Percentiles rank a stretch among this genome's conserved stretches.
Conservation (phyloP, 2,888 invertebrate species). For the Catotricha subobsoleta region DNA sequence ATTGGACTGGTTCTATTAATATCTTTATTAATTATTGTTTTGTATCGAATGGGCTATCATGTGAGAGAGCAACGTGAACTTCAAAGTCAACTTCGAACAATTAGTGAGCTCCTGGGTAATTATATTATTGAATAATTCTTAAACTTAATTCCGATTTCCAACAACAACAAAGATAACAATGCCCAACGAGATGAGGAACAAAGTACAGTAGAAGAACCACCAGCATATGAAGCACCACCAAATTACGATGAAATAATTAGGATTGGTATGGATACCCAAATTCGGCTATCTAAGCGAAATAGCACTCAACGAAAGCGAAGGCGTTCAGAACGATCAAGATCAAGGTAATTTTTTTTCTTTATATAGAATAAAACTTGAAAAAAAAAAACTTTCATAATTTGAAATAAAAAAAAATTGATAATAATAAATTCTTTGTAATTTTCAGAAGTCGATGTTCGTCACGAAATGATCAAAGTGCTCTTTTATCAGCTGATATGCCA, state of each 20-base stretch:
- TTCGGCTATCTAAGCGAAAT: conserved; percentile 13
- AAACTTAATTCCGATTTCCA: conserved; percentile 27
- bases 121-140: not conserved
- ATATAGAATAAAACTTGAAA: not conserved
- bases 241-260: conserved; percentile 52
- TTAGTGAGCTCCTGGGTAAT: conserved; percentile 45
- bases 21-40: conserved; percentile 40
- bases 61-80: conserved; percentile 42
- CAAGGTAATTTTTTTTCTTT: not conserved
- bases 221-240: conserved; percentile 51
- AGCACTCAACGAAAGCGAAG: not conserved
- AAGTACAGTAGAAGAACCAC: conserved; percentile 42
- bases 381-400: not conserved
- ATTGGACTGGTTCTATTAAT: conserved; percentile 41
- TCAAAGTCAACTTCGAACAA: conserved; percentile 47
- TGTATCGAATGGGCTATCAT: conserved; percentile 43
- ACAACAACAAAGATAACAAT: conserved; percentile 28
- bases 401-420: not conserved
- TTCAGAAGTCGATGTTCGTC: not conserved
- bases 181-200: conserved; percentile 26
- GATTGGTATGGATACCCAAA: conserved; percentile 31
- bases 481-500: not conserved
- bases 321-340: not conserved
- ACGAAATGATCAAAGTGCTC: not conserved
- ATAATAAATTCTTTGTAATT: not conserved